Percentiles rank a stretch among this genome's conserved stretches.
phyloP scores from a whole-genome alignment of 1,140 invertebrate genomes.

The Macrostomum lignano region DNA sequence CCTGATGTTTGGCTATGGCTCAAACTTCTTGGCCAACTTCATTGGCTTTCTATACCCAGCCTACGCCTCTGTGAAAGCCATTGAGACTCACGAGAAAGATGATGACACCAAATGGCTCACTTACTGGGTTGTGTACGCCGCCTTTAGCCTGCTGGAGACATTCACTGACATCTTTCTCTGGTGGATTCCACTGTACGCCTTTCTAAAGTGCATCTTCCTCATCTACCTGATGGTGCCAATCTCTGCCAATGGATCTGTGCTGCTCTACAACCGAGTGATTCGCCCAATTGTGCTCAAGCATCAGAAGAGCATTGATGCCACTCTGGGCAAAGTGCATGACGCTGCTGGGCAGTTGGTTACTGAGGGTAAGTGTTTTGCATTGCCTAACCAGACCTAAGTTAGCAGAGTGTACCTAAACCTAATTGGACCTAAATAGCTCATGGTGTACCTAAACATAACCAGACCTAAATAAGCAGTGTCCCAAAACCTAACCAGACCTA shows the following conservation, averaged over 20 bases:
- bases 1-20: constrained; percentile 71
- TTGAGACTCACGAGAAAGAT: constrained; percentile 34
- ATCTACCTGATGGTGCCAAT: constrained; percentile 62
- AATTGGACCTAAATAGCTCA: too few species aligned
- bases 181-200: constrained; percentile 88
- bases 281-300: constrained; percentile 59
- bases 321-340: constrained; percentile 9
- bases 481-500: too few species aligned
- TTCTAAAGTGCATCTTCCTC: constrained; percentile 68
- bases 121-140: constrained; percentile 86
- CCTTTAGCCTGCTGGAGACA: constrained; percentile 66
- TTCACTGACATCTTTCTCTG: constrained; percentile 58
- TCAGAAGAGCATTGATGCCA: constrained; percentile 25
- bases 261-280: constrained; percentile 47
- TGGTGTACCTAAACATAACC: too few species aligned
- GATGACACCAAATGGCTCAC: constrained; percentile 93
- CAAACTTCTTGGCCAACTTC: constrained; percentile 70
- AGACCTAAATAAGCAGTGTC: too few species aligned
- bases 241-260: constrained; percentile 50
- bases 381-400: too few species aligned
- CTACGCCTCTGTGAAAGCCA: constrained; percentile 44
- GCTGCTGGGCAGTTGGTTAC: too few species aligned
- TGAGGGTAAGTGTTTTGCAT: too few species aligned
- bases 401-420: too few species aligned
- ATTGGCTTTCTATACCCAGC: constrained; percentile 88